These are phyloP conservation scores for Leucoraja erinaceus DNA, from an alignment of 2,113 vertebrate genomes.

Conservation along the genomic window DNA sequence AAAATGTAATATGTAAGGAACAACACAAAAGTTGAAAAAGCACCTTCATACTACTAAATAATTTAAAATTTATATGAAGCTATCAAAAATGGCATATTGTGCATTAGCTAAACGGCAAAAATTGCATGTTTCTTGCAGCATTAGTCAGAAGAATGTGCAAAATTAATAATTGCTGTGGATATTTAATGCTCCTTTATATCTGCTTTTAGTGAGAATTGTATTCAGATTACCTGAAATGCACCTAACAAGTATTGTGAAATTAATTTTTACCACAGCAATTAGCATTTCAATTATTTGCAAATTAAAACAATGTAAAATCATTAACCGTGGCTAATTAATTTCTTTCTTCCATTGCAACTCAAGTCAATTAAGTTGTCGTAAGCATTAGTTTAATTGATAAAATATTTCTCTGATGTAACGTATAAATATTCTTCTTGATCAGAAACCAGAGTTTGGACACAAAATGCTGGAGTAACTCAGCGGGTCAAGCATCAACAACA, in stretches of 20 bases:
- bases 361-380: background rate
- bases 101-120: conserved; percentile 5
- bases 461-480: too few relatives aligned
- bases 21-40: background rate
- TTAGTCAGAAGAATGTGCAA: background rate
- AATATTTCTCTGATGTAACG: background rate
- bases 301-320: background rate
- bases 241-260: background rate
- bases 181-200: background rate
- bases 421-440: background rate
- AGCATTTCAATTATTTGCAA: background rate
- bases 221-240: background rate
- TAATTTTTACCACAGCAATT: background rate
- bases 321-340: background rate
- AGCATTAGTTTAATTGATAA: background rate
- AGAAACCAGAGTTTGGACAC: background rate
- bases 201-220: background rate
- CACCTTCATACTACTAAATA: background rate
- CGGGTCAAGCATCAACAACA: too few relatives aligned
- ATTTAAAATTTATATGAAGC: background rate
- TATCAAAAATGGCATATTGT: background rate
- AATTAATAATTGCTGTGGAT: background rate
- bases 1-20: background rate
- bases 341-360: background rate
- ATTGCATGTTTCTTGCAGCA: background rate